Conservation (phyloP, 2,797 vertebrate genomes). For the Halcyon badia region DNA sequence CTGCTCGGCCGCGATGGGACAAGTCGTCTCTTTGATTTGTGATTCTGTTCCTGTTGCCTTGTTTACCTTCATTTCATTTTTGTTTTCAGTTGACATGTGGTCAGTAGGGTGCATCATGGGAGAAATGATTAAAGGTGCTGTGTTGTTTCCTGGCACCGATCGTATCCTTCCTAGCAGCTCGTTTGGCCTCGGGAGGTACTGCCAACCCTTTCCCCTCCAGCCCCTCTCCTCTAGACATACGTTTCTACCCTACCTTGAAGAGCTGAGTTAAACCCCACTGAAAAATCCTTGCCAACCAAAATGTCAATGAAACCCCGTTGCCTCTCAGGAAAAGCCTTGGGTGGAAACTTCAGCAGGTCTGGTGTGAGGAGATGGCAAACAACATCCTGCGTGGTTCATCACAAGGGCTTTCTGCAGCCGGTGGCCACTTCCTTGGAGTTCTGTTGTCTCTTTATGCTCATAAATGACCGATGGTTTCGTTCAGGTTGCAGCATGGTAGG, state of each 20-base stretch:
- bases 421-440: not conserved
- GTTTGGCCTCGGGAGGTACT: constrained; percentile 16
- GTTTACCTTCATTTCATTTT: constrained; percentile 85
- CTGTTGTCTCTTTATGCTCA: not conserved
- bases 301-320: not conserved
- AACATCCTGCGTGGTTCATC: not conserved
- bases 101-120: constrained; percentile 99
- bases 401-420: not conserved
- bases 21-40: constrained; percentile 78
- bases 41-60: constrained; percentile 81
- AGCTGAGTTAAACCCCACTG: not conserved
- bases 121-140: constrained; percentile 98
- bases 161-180: constrained; percentile 92
- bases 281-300: not conserved
- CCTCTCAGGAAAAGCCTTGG: not conserved
- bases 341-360: not conserved
- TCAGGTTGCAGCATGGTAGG: not conserved
- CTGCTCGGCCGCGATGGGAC: constrained; percentile 10
- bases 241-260: not conserved
- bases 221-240: not conserved
- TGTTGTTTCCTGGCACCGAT: constrained; percentile 97
- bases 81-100: constrained; percentile 98
- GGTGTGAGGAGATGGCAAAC: not conserved
- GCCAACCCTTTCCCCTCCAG: not conserved
- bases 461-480: not conserved